Evolutionary conservation across 2,113 vertebrate genomes (phyloP).

Genomic region (Pachyramphus minor): DNA sequence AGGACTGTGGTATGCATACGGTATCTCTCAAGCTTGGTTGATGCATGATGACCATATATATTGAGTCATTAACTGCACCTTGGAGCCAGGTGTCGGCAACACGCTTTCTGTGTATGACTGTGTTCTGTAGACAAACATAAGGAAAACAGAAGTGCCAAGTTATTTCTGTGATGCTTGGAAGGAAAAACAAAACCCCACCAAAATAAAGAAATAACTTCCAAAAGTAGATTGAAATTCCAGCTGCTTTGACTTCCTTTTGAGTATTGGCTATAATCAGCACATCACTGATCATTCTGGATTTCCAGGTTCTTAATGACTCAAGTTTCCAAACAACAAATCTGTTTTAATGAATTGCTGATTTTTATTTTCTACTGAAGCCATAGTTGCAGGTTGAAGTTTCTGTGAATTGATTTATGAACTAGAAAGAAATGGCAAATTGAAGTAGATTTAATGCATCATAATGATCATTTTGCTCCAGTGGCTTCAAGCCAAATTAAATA

Average conservation of each 20-base stretch:
- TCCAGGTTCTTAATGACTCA: conserved; percentile 50
- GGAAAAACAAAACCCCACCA: neutral
- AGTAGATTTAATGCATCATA: conserved; percentile 67
- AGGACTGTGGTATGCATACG: conserved; percentile 7
- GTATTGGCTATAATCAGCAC: neutral
- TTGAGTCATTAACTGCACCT: conserved; percentile 58
- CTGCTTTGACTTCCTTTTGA: neutral
- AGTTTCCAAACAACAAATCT: conserved; percentile 29
- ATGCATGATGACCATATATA: conserved; percentile 27
- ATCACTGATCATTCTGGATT: neutral
- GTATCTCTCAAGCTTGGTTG: conserved; percentile 52
- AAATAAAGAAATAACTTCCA: neutral
- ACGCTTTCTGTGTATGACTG: neutral
- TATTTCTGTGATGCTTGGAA: neutral
- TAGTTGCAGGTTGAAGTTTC: conserved; percentile 46
- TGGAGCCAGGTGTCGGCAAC: conserved; percentile 31
- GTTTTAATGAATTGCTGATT: conserved; percentile 53
- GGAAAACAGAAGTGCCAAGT: conserved; percentile 18
- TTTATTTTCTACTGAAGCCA: conserved; percentile 8
- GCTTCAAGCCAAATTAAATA: conserved; percentile 72
- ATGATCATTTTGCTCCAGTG: conserved; percentile 67
- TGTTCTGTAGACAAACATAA: conserved; percentile 40
- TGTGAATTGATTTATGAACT: conserved; percentile 64
- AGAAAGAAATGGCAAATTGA: conserved; percentile 68
- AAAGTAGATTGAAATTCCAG: neutral